Conservation (phyloP, 2,113 vertebrate genomes). For the Pelecanoides urinatrix region DNA sequence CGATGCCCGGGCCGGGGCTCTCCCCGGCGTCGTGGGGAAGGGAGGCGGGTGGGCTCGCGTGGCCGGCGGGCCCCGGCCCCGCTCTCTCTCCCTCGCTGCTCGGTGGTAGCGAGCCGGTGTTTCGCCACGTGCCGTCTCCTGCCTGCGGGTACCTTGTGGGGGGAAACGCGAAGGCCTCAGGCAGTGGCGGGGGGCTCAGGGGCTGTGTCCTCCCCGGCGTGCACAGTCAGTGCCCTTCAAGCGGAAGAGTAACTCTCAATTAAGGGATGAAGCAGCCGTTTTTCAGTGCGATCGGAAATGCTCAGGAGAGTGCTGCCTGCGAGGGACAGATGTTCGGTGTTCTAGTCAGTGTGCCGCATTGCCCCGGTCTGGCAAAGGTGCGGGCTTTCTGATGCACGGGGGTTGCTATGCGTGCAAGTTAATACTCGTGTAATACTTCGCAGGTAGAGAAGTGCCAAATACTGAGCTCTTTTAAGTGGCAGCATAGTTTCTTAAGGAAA, state of each 20-base stretch:
- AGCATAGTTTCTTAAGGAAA: background rate
- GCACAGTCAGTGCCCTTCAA: background rate
- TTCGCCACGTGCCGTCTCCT: background rate
- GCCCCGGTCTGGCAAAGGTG: background rate
- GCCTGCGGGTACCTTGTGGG: background rate
- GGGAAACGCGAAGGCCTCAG: background rate
- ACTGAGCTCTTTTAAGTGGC: background rate
- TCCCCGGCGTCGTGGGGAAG: no score
- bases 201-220: no score
- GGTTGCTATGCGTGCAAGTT: fast-evolving
- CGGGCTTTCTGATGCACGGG: fast-evolving
- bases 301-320: background rate
- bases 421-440: fast-evolving
- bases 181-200: background rate
- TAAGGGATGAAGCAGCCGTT: background rate
- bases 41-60: background rate
- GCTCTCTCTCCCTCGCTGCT: background rate
- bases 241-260: background rate
- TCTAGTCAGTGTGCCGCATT: fast-evolving
- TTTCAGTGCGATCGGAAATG: background rate
- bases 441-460: background rate
- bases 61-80: background rate
- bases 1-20: background rate
- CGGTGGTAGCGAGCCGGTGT: background rate
- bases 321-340: fast-evolving